A percentile compares a stretch with the other conserved stretches of the same genome.
Conservation (phyloP, 2,113 vertebrate species). For the Otus sunia region DNA sequence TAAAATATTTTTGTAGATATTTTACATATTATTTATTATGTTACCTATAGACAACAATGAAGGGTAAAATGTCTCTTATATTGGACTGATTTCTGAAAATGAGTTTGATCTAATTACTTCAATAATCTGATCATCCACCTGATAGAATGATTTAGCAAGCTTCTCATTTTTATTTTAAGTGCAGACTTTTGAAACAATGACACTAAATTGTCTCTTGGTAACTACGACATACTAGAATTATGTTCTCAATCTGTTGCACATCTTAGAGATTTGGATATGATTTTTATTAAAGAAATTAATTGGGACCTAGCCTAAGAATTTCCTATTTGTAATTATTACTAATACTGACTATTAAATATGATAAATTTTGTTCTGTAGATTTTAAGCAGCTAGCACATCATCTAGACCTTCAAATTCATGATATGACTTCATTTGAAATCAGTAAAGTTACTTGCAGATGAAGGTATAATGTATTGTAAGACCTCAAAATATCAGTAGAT, state of each 20-base stretch:
- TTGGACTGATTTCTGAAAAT: conserved; percentile 14
- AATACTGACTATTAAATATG: not conserved
- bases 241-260: conserved; percentile 42
- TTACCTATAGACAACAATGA: conserved; percentile 1
- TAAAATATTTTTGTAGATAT: not conserved
- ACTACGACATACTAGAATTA: conserved; percentile 50
- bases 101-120: conserved; percentile 14
- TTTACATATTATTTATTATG: not conserved
- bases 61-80: not conserved
- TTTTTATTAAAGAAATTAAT: conserved; percentile 63
- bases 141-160: conserved; percentile 59
- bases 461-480: not conserved
- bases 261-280: conserved; percentile 22
- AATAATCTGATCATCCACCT: conserved; percentile 35
- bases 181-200: conserved; percentile 56
- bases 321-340: conserved; percentile 58
- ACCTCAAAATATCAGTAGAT: conserved; percentile 51
- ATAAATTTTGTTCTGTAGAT: conserved; percentile 23
- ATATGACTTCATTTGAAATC: not conserved
- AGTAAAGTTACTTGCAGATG: not conserved
- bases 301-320: conserved; percentile 40
- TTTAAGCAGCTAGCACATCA: conserved; percentile 29
- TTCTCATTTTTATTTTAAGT: conserved; percentile 55
- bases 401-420: conserved; percentile 36
- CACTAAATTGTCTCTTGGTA: not conserved